Base-by-base conservation (phyloP, 2,113 vertebrate species). In the human (Homo sapiens) region DNA sequence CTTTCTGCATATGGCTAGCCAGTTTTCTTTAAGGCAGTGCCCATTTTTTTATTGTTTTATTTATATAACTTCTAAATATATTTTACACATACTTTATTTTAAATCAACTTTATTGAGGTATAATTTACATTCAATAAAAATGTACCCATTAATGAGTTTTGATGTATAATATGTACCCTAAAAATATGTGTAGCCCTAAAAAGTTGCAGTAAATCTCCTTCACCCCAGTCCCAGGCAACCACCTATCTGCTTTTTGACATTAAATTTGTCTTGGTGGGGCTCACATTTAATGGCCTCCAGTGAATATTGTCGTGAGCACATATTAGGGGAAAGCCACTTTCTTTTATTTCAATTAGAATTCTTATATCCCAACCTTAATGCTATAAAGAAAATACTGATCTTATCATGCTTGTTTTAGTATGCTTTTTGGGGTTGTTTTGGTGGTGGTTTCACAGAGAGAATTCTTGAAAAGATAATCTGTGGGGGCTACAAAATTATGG, bases 81-180 rank as follows among this genome's bases (percentile, higher is more conserved):
- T 84, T 91, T 93, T 52, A 59, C 6, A 14, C 55, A 48, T 9
- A 68, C 85, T 89, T 94, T 95, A 89, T 83, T 95, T 93, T 72
- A 89, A 89, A n/a, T 89, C 18, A 75, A 89, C 18, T 82, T 79
- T 76, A 70, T 90, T 90, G 75, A 80, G 35, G 61, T 79, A 14
- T 81, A 87, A 85, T 68, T 93, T 93, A 43, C 13, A 50, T 35
- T 93, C 30, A 89, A 59, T 66, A 79, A 93, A 32, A 87, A 93
- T 52, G 2, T 18, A 90, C 18, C 20, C 20, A 85, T 86, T 86
- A 73, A 94, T 93, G 27, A 70, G 7, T 86, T 93, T 86, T 83
- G 48, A 90, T 30, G 61, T 61, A 93, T 72, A 61, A 64, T 6
- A 25, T 55, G 50, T 70, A 75, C 5, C 57, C 50, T 68, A 66